Evolutionary conservation across 2,888 invertebrate species (phyloP).

Genomic region (Tanytarsus gracilentus): DNA sequence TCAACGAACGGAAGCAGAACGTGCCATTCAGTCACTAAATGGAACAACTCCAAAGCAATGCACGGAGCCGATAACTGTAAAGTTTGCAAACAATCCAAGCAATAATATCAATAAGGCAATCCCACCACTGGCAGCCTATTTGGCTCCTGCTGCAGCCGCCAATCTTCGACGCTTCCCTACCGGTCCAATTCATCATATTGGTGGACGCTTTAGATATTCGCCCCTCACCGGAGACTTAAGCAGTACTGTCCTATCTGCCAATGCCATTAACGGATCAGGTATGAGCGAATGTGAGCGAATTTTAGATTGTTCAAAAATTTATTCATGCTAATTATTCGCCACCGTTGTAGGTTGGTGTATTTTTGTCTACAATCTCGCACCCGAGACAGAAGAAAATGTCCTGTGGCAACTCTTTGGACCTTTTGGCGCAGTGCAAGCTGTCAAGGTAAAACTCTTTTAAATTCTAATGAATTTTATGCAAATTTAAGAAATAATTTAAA

Average conservation of each 20-base stretch:
- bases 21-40: slow-evolving; percentile 83
- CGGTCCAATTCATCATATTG: slow-evolving; percentile 50
- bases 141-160: slow-evolving; percentile 65
- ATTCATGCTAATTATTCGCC: background rate
- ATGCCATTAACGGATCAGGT: slow-evolving; percentile 77
- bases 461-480: background rate
- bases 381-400: slow-evolving; percentile 91
- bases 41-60: slow-evolving; percentile 82
- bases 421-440: slow-evolving; percentile 87
- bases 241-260: slow-evolving; percentile 70
- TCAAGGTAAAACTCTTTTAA: slow-evolving; percentile 68
- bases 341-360: slow-evolving; percentile 43
- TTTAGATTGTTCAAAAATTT: background rate
- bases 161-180: slow-evolving; percentile 54
- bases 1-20: slow-evolving; percentile 82
- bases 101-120: slow-evolving; percentile 76
- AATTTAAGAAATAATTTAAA: slow-evolving; percentile 62
- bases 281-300: background rate
- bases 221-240: slow-evolving; percentile 76
- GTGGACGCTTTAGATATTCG: slow-evolving; percentile 47
- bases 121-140: slow-evolving; percentile 74
- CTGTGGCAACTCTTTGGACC: slow-evolving; percentile 95
- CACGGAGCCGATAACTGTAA: slow-evolving; percentile 83
- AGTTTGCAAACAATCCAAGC: slow-evolving; percentile 90
- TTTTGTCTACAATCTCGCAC: slow-evolving; percentile 87